Conservation (phyloP, 2,797 vertebrate species). For the Alfaro cultratus region DNA sequence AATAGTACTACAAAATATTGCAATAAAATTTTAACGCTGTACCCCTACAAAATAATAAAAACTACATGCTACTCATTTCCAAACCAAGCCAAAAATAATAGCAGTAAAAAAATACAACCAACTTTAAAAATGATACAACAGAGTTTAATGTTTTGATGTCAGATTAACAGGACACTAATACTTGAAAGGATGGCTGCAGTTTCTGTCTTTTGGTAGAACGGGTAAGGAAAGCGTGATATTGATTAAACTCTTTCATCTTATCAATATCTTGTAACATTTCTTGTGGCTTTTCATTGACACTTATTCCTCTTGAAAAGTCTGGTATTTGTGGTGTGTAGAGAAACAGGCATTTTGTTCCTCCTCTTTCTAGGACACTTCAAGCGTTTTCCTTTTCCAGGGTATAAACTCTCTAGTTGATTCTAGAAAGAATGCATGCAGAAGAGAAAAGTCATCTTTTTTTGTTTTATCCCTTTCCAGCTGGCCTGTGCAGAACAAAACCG, state of each 20-base stretch:
- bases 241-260: neutral
- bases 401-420: neutral
- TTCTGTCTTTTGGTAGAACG: neutral
- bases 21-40: no score
- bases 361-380: neutral
- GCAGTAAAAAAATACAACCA: neutral
- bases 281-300: neutral
- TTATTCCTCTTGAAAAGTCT: neutral
- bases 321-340: neutral
- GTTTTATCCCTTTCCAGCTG: slow-evolving; percentile 30
- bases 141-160: neutral
- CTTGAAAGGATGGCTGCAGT: neutral
- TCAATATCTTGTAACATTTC: neutral
- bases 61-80: neutral
- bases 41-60: no score
- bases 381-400: neutral
- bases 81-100: neutral
- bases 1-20: no score
- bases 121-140: neutral
- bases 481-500: slow-evolving; percentile 22
- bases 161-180: no score
- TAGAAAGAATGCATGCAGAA: slow-evolving; percentile 17
- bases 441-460: slow-evolving; percentile 43
- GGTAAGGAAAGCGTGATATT: neutral
- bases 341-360: neutral